These are phyloP conservation scores for Eptesicus fuscus DNA, from an alignment of 2,113 vertebrate genomes.

Conservation along the genomic window DNA sequence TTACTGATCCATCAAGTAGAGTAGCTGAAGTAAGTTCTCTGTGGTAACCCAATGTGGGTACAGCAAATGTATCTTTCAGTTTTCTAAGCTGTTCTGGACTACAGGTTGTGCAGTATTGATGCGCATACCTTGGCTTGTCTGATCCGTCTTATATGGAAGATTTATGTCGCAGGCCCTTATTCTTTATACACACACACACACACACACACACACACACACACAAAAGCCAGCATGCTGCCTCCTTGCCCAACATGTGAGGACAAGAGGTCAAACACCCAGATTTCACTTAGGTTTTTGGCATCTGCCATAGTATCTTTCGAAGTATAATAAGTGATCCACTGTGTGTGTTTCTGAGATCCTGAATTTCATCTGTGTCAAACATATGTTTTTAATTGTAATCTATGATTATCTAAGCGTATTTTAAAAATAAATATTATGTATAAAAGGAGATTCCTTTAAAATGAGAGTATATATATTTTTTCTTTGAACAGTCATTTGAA, in stretches of 20 bases:
- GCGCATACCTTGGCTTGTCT: background rate
- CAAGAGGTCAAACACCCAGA: background rate
- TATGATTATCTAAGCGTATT: background rate
- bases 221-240: background rate
- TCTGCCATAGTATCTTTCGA: background rate
- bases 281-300: background rate
- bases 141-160: background rate
- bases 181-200: background rate
- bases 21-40: background rate
- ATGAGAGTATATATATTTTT: slow-evolving; percentile 30
- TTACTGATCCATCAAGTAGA: background rate
- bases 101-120: too few species aligned
- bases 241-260: background rate
- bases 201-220: background rate
- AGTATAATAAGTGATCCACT: background rate
- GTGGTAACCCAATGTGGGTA: background rate
- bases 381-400: background rate
- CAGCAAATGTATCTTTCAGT: background rate
- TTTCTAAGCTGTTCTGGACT: background rate
- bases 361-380: background rate
- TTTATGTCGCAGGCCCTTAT: background rate
- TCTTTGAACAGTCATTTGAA: slow-evolving; percentile 62
- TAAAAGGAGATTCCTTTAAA: slow-evolving; percentile 36
- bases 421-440: background rate
- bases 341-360: background rate